Conservation (phyloP, 2,797 vertebrate genomes). For the Peromyscus melanophrys region DNA sequence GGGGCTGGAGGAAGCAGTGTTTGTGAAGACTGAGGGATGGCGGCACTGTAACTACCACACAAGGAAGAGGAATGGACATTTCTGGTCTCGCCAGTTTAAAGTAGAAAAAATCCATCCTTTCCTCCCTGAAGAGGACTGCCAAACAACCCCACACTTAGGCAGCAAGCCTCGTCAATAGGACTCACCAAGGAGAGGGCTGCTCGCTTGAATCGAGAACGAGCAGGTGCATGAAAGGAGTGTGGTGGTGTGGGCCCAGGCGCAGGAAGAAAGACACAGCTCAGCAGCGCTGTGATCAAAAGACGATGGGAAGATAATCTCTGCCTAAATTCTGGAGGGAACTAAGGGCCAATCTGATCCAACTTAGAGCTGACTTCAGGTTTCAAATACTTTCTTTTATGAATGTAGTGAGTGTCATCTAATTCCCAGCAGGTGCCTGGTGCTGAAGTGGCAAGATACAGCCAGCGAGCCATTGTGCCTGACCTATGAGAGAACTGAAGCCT, state of each 20-base stretch:
- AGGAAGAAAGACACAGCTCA: no score
- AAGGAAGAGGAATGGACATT: not conserved
- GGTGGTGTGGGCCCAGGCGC: not conserved
- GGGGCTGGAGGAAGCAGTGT: accelerated
- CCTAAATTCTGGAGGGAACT: not conserved
- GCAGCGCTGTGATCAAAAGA: accelerated
- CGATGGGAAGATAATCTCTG: not conserved
- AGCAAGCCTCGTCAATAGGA: accelerated
- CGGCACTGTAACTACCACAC: accelerated
- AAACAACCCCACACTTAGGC: accelerated
- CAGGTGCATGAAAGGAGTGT: not conserved
- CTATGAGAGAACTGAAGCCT: accelerated
- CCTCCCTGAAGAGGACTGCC: not conserved
- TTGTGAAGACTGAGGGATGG: accelerated
- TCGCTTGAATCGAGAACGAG: no score
- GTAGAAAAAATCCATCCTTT: not conserved
- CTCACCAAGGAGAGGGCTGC: accelerated
- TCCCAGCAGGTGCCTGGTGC: not conserved
- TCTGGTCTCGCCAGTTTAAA: accelerated
- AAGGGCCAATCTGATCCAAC: not conserved
- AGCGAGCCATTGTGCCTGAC: accelerated
- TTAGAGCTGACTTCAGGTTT: not conserved
- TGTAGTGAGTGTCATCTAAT: accelerated
- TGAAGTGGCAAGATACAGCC: not conserved
- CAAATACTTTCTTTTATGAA: not conserved